These are phyloP conservation scores for Coremacera marginata DNA, from an alignment of 2,888 invertebrate species.

Conservation along the genomic window DNA sequence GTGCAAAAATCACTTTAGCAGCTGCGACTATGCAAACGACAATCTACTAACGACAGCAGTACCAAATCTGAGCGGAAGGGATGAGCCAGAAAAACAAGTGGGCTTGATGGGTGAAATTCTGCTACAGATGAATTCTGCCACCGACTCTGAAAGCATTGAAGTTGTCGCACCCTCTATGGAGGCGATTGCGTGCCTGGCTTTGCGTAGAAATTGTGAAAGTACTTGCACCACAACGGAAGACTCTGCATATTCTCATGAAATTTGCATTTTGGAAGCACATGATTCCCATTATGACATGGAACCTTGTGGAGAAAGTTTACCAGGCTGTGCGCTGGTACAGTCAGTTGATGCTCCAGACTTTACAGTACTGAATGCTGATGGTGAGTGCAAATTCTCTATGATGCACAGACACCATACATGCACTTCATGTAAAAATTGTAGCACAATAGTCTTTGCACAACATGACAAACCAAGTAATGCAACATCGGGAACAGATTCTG, in stretches of 20 bases:
- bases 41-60: slow-evolving; percentile 21
- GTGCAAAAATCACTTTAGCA: slow-evolving; percentile 43
- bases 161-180: slow-evolving; percentile 38
- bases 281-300: slow-evolving; percentile 42
- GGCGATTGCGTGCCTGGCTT: slow-evolving; percentile 18
- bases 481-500: slow-evolving; percentile 52
- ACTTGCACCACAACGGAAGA: slow-evolving; percentile 43
- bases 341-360: slow-evolving; percentile 49
- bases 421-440: slow-evolving; percentile 48
- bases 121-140: background rate
- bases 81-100: background rate
- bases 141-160: slow-evolving; percentile 50
- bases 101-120: background rate
- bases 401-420: slow-evolving; percentile 8
- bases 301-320: slow-evolving; percentile 38
- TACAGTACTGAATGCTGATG: slow-evolving; percentile 47
- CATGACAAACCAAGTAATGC: slow-evolving; percentile 38
- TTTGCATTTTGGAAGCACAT: slow-evolving; percentile 43
- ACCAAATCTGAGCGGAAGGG: slow-evolving; percentile 29
- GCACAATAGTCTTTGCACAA: slow-evolving; percentile 46
- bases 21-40: slow-evolving; percentile 38
- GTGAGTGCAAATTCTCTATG: slow-evolving; percentile 32
- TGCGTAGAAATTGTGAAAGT: slow-evolving; percentile 45
- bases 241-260: slow-evolving; percentile 19
- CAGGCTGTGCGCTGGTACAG: slow-evolving; percentile 38